phyloP scores from a whole-genome alignment of 35 echinoderm and acorn worm genomes.

The Lytechinus variegatus region DNA sequence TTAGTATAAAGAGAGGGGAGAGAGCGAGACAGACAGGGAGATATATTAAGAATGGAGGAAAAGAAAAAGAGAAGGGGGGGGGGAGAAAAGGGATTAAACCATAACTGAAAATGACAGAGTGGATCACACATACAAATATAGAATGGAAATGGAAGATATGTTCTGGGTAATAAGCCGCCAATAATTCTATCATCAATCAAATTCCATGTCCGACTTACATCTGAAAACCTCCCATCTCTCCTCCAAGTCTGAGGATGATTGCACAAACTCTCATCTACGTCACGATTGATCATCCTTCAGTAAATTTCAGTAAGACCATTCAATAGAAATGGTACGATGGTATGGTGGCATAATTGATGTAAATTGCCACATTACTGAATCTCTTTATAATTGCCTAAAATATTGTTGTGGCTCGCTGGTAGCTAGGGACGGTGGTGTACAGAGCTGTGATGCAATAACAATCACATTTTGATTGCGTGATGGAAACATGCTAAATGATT shows the following conservation, averaged over 20 bases:
- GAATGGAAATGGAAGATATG: not conserved
- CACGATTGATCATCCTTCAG: not conserved
- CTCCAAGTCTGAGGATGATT: not conserved
- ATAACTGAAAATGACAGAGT: not conserved
- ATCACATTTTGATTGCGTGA: no score
- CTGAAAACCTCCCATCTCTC: not conserved
- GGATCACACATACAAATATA: not conserved
- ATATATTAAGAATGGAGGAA: no score
- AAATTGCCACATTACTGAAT: not conserved
- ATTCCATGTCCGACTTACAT: not conserved
- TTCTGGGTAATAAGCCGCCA: not conserved
- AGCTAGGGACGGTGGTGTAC: no score
- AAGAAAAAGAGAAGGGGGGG: not conserved
- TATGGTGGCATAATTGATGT: not conserved
- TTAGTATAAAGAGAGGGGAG: no score
- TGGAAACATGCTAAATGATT: no score
- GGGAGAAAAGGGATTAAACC: not conserved
- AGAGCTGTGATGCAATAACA: no score
- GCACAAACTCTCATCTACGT: not conserved
- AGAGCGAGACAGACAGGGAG: not conserved
- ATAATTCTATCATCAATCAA: not conserved
- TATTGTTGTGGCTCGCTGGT: not conserved
- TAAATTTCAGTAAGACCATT: not conserved
- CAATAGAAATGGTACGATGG: not conserved
- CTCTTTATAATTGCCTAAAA: not conserved